Evolutionary conservation across 2,797 vertebrate species (phyloP).

Genomic region (Clamator glandarius): DNA sequence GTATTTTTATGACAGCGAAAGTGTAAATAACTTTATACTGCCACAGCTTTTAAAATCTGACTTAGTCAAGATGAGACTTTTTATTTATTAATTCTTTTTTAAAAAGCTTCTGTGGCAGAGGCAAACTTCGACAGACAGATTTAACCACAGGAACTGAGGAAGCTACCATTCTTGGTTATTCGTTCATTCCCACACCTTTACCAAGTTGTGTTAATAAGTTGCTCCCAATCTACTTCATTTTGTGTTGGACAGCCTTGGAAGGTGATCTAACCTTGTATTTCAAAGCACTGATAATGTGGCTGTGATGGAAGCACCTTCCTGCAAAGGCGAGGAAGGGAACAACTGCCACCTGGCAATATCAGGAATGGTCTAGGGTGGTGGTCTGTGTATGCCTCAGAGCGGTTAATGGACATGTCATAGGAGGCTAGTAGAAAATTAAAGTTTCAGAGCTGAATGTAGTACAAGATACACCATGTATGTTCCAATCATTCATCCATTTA

Average conservation of each 20-base stretch:
- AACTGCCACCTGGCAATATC: background rate
- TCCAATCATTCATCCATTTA: background rate
- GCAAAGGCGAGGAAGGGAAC: background rate
- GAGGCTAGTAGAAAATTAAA: background rate
- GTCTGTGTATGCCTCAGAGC: fast-evolving
- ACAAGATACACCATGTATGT: background rate
- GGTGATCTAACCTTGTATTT: background rate
- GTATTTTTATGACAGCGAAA: background rate
- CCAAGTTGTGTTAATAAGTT: background rate
- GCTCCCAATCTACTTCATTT: background rate
- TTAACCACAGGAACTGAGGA: background rate
- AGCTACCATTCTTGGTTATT: background rate
- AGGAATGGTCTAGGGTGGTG: background rate
- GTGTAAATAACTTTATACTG: background rate
- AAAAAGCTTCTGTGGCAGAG: background rate
- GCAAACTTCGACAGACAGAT: background rate
- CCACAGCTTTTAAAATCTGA: background rate
- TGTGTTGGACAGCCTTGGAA: background rate
- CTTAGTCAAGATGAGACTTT: background rate
- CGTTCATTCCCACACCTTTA: background rate
- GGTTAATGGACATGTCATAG: fast-evolving
- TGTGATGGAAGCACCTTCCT: background rate
- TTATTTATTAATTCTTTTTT: background rate
- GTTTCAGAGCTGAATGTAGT: background rate
- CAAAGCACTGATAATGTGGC: fast-evolving